A percentile compares a stretch with the other conserved stretches of the same genome.
Conservation (phyloP, 2,888 invertebrate genomes). For the Hemicrepidius hirtus region DNA sequence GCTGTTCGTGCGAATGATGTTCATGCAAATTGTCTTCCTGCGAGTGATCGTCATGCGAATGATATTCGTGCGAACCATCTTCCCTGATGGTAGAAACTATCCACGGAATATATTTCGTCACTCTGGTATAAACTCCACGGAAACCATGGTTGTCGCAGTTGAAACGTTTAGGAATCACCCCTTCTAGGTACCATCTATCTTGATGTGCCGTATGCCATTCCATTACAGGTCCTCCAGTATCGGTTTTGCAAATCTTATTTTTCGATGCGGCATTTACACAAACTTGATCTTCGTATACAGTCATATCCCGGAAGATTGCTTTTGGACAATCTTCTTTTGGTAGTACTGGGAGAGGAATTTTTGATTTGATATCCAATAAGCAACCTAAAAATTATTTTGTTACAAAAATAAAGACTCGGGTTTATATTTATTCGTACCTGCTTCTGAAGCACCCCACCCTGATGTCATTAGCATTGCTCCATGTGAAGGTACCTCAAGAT, state of each 20-base stretch:
- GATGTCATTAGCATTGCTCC: slow-evolving; percentile 45
- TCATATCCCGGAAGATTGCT: too few species aligned
- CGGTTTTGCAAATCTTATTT: slow-evolving; percentile 85
- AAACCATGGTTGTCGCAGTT: slow-evolving; percentile 83
- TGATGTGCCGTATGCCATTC: not conserved
- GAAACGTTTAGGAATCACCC: slow-evolving; percentile 90
- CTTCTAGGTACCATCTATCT: slow-evolving; percentile 67
- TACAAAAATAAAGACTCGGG: not conserved
- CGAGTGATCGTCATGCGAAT: too few species aligned
- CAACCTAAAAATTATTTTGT: slow-evolving; percentile 1
- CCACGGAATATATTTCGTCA: slow-evolving; percentile 83
- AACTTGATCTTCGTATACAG: slow-evolving; percentile 68
- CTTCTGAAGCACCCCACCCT: slow-evolving; percentile 2
- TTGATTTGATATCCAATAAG: slow-evolving; percentile 73
- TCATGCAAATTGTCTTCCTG: too few species aligned
- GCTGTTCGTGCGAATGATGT: too few species aligned
- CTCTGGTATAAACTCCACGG: slow-evolving; percentile 84
- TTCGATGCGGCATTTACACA: slow-evolving; percentile 64
- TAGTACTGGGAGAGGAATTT: slow-evolving; percentile 67
- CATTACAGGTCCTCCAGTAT: slow-evolving; percentile 83
- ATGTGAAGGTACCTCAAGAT: slow-evolving; percentile 31
- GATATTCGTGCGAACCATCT: too few species aligned
- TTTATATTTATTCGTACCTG: slow-evolving; percentile 1
- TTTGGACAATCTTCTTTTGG: slow-evolving; percentile 69
- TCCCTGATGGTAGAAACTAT: not conserved